Percentiles rank a stretch among this genome's conserved stretches.
Conservation (phyloP, 2,797 vertebrate species). For the Thaleichthys pacificus region DNA sequence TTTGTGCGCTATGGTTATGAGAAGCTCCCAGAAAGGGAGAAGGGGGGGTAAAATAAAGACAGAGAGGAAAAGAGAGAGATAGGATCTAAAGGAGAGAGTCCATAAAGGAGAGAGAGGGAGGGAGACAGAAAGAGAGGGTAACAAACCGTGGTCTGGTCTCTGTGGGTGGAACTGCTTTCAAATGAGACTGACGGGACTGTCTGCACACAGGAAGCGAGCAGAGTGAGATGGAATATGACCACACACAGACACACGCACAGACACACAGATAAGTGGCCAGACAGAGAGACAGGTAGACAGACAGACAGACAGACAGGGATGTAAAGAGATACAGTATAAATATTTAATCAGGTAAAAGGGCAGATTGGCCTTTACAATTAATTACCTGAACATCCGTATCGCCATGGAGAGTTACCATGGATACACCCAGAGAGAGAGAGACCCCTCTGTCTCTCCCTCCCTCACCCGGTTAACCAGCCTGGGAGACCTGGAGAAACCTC, state of each 20-base stretch:
- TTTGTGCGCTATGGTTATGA: conserved; percentile 45
- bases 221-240: too few relatives aligned
- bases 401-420: too few relatives aligned
- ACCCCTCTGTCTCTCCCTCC: not conserved
- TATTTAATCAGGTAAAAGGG: conserved; percentile 77
- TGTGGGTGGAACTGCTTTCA: not conserved
- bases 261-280: too few relatives aligned
- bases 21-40: conserved; percentile 36
- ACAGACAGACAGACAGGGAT: not conserved
- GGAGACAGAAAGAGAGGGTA: too few relatives aligned
- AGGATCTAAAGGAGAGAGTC: too few relatives aligned
- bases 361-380: conserved; percentile 74
- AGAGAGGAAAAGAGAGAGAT: conserved; percentile 17
- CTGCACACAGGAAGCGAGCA: too few relatives aligned
- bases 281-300: too few relatives aligned
- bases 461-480: not conserved
- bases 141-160: too few relatives aligned
- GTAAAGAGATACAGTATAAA: conserved; percentile 62
- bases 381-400: conserved; percentile 49
- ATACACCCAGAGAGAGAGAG: not conserved
- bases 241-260: too few relatives aligned
- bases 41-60: conserved; percentile 50
- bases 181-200: too few relatives aligned
- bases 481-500: not conserved
- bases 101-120: too few relatives aligned